These are phyloP conservation scores for Lepidostoma basale DNA, from an alignment of 1,140 invertebrate species.

Conservation along the genomic window DNA sequence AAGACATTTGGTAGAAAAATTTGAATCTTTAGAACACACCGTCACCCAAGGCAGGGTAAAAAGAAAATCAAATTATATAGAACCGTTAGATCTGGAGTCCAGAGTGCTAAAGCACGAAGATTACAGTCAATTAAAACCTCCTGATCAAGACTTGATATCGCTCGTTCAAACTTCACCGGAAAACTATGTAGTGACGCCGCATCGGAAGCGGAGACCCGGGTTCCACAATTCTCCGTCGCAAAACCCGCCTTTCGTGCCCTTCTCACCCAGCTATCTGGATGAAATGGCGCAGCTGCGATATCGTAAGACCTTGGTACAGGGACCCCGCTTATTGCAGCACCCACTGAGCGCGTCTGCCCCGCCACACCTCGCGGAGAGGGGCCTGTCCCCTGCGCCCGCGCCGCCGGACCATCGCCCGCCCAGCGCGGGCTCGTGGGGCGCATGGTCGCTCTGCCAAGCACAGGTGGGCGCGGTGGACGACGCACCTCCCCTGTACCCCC, in stretches of 20 bases:
- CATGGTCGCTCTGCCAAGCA: constrained; percentile 70
- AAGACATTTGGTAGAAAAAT: constrained; percentile 59
- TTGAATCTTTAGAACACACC: constrained; percentile 59
- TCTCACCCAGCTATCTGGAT: constrained; percentile 72
- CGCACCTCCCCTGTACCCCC: constrained; percentile 60
- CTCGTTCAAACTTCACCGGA: constrained; percentile 70
- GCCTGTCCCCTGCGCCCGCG: constrained; percentile 62
- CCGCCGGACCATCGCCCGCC: constrained; percentile 70
- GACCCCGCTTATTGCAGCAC: constrained; percentile 62
- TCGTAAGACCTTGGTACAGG: constrained; percentile 52
- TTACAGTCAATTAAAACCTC: constrained; percentile 64
- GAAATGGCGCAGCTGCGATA: constrained; percentile 63
- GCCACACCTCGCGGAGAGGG: constrained; percentile 68
- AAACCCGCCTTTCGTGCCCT: constrained; percentile 83
- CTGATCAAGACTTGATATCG: constrained; percentile 67
- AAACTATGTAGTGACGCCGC: constrained; percentile 82
- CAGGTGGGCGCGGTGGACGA: constrained; percentile 64
- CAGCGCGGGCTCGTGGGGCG: constrained; percentile 73
- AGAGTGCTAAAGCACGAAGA: constrained; percentile 64
- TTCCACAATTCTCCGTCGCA: constrained; percentile 85
- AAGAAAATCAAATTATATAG: constrained; percentile 67
- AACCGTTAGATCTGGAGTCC: constrained; percentile 66
- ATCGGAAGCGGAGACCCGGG: constrained; percentile 79
- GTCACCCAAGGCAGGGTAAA: constrained; percentile 61
- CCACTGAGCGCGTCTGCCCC: constrained; percentile 72